A percentile compares a stretch with the other conserved stretches of the same genome.
These are phyloP conservation scores for Ariolimax columbianus DNA, from an alignment of 2,888 invertebrate genomes.

Conservation along the genomic window DNA sequence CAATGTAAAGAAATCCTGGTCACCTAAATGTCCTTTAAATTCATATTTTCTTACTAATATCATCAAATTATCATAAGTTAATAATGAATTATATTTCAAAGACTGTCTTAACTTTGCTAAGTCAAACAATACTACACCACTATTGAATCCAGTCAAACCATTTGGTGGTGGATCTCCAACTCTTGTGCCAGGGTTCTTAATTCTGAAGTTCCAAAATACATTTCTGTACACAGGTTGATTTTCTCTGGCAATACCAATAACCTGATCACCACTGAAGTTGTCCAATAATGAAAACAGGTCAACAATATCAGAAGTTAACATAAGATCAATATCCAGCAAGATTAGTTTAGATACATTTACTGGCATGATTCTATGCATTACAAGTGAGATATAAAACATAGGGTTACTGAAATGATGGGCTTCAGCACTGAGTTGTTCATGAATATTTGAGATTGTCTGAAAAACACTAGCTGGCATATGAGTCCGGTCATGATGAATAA, in stretches of 20 bases:
- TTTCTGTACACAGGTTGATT: slow-evolving; percentile 89
- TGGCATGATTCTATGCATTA: slow-evolving; percentile 85
- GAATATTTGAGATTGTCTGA: slow-evolving; percentile 16
- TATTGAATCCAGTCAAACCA: slow-evolving; percentile 87
- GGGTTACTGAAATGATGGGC: slow-evolving; percentile 86
- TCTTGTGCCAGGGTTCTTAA: slow-evolving; percentile 82
- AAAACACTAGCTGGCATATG: slow-evolving; percentile 82
- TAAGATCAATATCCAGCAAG: slow-evolving; percentile 88
- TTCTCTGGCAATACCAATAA: slow-evolving; percentile 84
- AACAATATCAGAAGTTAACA: slow-evolving; percentile 85
- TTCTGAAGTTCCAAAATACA: slow-evolving; percentile 84
- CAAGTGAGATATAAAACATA: slow-evolving; percentile 88
- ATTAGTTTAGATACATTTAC: slow-evolving; percentile 83
- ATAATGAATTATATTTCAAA: slow-evolving; percentile 82
- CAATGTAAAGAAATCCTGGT: slow-evolving; percentile 89
- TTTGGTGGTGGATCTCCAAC: slow-evolving; percentile 82
- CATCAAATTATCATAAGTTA: slow-evolving; percentile 68
- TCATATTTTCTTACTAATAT: slow-evolving; percentile 77
- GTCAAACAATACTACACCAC: slow-evolving; percentile 87
- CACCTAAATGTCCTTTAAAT: slow-evolving; percentile 84
- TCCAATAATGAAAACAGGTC: slow-evolving; percentile 83
- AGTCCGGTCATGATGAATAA: slow-evolving; percentile 83
- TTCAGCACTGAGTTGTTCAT: slow-evolving; percentile 84
- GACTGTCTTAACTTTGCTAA: slow-evolving; percentile 85
- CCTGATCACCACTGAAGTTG: slow-evolving; percentile 31